Evolutionary conservation across 2,113 vertebrate genomes (phyloP), one percentile per base, ranked within the genome.

Genomic region (Philantomba maxwellii): DNA sequence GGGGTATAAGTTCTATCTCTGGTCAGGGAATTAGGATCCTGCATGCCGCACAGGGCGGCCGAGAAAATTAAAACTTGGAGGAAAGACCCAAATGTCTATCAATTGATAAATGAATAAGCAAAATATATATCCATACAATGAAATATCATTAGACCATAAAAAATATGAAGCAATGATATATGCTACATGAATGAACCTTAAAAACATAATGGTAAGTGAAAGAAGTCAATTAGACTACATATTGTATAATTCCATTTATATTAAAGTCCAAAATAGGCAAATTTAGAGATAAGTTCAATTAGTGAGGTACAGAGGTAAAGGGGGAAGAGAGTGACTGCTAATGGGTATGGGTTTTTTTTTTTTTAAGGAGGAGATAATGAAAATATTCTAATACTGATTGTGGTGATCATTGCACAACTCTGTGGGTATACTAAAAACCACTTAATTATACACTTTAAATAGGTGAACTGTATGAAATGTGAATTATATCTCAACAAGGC

Each of bases 311-410:
- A 81, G 53, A 73, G 45, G 53, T 55, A 49, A 7, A 45, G 28
- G 36, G 12, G 36, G 21, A 51, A 49, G 66, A 49, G 49, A 55
- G 11, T 45, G 28, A 60, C 87, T 91, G 10, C 26, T 92, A 43
- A 51, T 49, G 15, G 66, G 11, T 36, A 19, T 78, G 57, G 64
- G 21, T 7, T 43, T 25, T 73, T 60, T 73, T 73, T 83, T 84
- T 66, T 84, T 66, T n/a, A 49, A 49, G 30, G 17, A 7, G 45
- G 33, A 70, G 53, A 55, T 66, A 23, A 78, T 78, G 47, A 92
- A 84, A 89, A 87, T 92, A 45, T 70, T 94, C 47, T 85, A 51
- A 84, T 85, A 62, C 49, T 15, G 30, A 85, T 62, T 47, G 5
- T 78, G 11, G 25, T 89, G 51, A n/a, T 88, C 39, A 23, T 51